Evolutionary conservation across 1,140 invertebrate genomes (phyloP).

Genomic region (Hormaphis cornu): DNA sequence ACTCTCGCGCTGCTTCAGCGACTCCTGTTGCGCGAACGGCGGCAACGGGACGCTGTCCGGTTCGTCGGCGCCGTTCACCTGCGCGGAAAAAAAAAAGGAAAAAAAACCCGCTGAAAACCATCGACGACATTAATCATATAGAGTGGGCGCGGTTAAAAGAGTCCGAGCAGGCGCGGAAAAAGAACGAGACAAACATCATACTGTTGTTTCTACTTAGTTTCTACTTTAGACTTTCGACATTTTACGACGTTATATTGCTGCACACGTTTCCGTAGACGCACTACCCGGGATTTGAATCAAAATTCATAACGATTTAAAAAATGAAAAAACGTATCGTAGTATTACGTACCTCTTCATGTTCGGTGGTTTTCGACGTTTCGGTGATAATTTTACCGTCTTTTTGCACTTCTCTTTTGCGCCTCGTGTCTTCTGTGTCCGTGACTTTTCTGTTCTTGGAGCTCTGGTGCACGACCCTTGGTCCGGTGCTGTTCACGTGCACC

Average conservation of each 20-base stretch:
- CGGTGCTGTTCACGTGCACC: constrained; percentile 45
- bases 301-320: too few species aligned
- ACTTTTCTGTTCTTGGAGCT: constrained; percentile 64
- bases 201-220: too few species aligned
- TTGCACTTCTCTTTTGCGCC: constrained; percentile 48
- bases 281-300: not conserved
- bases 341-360: constrained; percentile 64
- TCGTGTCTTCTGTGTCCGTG: constrained; percentile 72
- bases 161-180: too few species aligned
- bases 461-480: constrained; percentile 56
- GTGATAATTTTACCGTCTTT: constrained; percentile 74
- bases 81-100: constrained; percentile 36
- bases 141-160: not conserved
- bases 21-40: constrained; percentile 37
- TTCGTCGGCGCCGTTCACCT: constrained; percentile 64
- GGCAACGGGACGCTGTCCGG: constrained; percentile 51
- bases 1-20: constrained; percentile 47
- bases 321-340: too few species aligned
- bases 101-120: too few species aligned
- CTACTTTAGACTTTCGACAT: too few species aligned
- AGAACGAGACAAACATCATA: too few species aligned
- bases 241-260: too few species aligned
- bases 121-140: not conserved
- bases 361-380: constrained; percentile 65
- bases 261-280: too few species aligned